A percentile compares a stretch with the other conserved stretches of the same genome.
These are phyloP conservation scores for Apogon talboti DNA, from an alignment of 2,797 vertebrate species.

Conservation along the genomic window DNA sequence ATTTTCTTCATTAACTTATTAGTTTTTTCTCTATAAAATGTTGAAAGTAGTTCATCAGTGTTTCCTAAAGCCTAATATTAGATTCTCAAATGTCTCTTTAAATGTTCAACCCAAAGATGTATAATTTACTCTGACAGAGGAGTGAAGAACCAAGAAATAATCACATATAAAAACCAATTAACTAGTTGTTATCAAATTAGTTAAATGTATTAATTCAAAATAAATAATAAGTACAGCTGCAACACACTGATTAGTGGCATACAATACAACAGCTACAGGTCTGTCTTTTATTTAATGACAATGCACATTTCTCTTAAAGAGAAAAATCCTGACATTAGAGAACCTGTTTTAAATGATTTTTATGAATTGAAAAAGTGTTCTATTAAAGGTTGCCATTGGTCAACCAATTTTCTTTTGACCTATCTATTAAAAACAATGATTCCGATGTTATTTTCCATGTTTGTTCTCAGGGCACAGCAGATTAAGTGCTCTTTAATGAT, in stretches of 20 bases:
- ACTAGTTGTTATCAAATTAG: too few species aligned
- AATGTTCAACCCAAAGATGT: not conserved
- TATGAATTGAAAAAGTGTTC: not conserved
- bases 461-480: not conserved
- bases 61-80: not conserved
- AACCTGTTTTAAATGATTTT: not conserved
- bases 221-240: too few species aligned
- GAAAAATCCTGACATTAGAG: constrained; percentile 6
- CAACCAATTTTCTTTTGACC: not conserved
- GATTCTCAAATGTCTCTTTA: not conserved
- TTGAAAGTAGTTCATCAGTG: not conserved
- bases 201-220: too few species aligned
- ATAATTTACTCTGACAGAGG: too few species aligned
- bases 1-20: too few species aligned
- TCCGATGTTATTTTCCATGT: not conserved
- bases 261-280: too few species aligned
- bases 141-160: too few species aligned
- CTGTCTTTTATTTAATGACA: not conserved
- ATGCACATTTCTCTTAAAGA: not conserved
- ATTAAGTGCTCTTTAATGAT: too few species aligned
- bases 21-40: not conserved
- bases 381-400: not conserved
- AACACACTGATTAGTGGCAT: too few species aligned
- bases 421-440: not conserved
- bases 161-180: too few species aligned